Conservation (phyloP, 2,888 invertebrate genomes). For the Andrena minutula region DNA sequence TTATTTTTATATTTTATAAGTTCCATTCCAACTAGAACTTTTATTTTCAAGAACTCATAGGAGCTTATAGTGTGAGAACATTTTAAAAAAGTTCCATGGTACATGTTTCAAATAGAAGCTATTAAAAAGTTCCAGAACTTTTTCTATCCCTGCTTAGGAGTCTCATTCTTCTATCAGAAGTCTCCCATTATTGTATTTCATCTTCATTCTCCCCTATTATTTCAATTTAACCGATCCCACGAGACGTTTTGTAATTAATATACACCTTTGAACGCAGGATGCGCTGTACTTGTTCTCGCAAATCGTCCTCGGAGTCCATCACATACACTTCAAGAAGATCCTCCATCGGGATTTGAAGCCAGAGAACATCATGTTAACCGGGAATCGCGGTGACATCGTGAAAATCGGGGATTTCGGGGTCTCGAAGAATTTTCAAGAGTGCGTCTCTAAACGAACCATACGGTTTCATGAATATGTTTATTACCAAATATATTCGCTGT, state of each 20-base stretch:
- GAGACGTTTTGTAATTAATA: no score
- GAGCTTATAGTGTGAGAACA: no score
- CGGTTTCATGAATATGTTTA: neutral
- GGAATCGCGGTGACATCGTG: slow-evolving; percentile 88
- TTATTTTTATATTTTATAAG: no score
- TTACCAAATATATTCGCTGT: neutral
- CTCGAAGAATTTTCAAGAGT: slow-evolving; percentile 87
- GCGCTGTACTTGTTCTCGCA: slow-evolving; percentile 79
- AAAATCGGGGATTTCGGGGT: slow-evolving; percentile 96
- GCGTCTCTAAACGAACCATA: no score
- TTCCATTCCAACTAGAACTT: no score
- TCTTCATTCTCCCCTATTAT: neutral
- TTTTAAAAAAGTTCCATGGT: no score
- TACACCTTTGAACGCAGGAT: slow-evolving; percentile 66
- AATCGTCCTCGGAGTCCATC: slow-evolving; percentile 91
- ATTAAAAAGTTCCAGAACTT: no score
- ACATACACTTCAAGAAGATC: slow-evolving; percentile 92
- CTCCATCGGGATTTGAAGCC: slow-evolving; percentile 94
- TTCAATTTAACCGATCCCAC: neutral
- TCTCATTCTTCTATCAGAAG: neutral
- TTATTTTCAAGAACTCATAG: no score
- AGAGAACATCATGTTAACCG: slow-evolving; percentile 93
- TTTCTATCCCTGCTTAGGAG: no score
- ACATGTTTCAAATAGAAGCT: no score
- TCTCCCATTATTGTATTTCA: neutral